Percentiles rank a stretch among this genome's conserved stretches.
Conservation (phyloP, 2,888 invertebrate genomes). For the Trissolcus japonicus region DNA sequence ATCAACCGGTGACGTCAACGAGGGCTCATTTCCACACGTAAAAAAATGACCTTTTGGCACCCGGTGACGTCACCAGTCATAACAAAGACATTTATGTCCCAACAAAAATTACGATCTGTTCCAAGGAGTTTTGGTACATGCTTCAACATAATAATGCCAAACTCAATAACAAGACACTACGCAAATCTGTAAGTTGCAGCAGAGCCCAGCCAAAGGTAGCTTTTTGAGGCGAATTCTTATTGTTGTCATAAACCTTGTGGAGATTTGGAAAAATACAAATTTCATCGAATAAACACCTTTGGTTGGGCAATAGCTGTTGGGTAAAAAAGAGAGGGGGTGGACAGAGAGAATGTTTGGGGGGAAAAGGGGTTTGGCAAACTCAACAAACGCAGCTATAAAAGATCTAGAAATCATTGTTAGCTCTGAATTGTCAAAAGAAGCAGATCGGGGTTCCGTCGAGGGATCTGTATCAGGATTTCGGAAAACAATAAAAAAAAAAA, state of each 20-base stretch:
- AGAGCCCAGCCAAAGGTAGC: conserved; percentile 25
- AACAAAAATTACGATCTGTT: conserved; percentile 32
- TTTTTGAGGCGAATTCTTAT: neutral
- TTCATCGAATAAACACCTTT: conserved; percentile 24
- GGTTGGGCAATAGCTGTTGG: conserved; percentile 35
- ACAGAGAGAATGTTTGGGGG: neutral
- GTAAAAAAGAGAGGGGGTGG: conserved; percentile 23
- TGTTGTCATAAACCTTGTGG: neutral
- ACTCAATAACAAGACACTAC: conserved; percentile 47
- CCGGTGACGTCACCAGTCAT: conserved; percentile 12
- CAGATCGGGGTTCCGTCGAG: conserved; percentile 37
- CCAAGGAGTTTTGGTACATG: conserved; percentile 38
- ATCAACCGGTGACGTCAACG: conserved; percentile 51
- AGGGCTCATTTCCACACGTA: conserved; percentile 10
- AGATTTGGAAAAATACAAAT: too few relatives aligned
- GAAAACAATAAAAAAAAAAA: neutral
- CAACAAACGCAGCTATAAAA: conserved; percentile 58
- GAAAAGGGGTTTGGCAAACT: conserved; percentile 48
- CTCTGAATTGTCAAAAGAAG: conserved; percentile 52
- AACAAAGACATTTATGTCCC: conserved; percentile 20
- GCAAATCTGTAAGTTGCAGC: conserved; percentile 45
- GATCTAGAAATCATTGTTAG: conserved; percentile 49
- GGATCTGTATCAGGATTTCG: conserved; percentile 23
- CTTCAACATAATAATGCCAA: conserved; percentile 33
- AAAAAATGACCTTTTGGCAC: neutral